These are phyloP conservation scores for Craterocephalus amniculus DNA, from an alignment of 2,797 vertebrate genomes.

Conservation along the genomic window DNA sequence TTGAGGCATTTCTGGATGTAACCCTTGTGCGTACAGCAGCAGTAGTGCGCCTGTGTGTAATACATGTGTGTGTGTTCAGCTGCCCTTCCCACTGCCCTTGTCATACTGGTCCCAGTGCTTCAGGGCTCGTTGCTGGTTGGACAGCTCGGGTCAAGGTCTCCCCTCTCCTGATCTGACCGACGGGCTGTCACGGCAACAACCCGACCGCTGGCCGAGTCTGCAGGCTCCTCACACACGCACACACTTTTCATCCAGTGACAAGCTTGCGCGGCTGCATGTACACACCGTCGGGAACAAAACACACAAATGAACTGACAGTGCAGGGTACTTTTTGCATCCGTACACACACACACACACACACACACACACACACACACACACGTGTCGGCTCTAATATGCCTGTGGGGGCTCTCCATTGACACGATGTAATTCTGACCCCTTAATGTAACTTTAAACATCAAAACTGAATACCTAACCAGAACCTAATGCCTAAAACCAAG, in stretches of 20 bases:
- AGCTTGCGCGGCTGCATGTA: constrained; percentile 26
- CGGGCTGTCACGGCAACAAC: constrained; percentile 73
- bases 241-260: constrained; percentile 27
- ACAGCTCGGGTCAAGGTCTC: constrained; percentile 80
- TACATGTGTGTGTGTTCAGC: constrained; percentile 21
- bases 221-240: constrained; percentile 42
- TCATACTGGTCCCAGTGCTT: constrained; percentile 79
- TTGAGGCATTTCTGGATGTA: constrained; percentile 41
- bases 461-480: too few species aligned
- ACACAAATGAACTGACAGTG: constrained; percentile 45
- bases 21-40: constrained; percentile 21
- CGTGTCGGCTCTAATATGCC: too few species aligned
- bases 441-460: too few species aligned
- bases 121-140: constrained; percentile 73
- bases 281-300: constrained; percentile 24
- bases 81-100: constrained; percentile 79
- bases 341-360: too few species aligned
- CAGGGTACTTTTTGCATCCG: constrained; percentile 6
- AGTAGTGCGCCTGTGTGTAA: constrained; percentile 16
- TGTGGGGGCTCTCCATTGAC: too few species aligned
- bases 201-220: constrained; percentile 50
- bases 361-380: too few species aligned
- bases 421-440: too few species aligned
- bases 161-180: constrained; percentile 74
- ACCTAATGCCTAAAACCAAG: too few species aligned